Conservation (phyloP, 2,888 invertebrate species). For the Kuschelorhynchus macadamiae region DNA sequence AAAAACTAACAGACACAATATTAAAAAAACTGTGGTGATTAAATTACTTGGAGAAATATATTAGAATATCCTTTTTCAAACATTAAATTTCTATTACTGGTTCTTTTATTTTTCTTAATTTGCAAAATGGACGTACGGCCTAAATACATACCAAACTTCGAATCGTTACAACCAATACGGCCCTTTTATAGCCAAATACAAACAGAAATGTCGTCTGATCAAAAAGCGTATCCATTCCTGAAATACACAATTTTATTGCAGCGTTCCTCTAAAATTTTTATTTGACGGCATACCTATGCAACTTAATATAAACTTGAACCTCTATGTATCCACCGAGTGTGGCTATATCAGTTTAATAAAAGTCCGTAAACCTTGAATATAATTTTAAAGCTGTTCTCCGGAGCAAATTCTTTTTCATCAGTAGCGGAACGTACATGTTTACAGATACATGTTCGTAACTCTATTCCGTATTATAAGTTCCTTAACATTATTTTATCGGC, state of each 20-base stretch:
- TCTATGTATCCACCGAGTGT: conserved; percentile 5
- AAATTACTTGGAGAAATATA: too few relatives aligned
- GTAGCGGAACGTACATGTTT: background rate
- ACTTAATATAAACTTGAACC: conserved; percentile 19
- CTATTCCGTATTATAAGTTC: background rate
- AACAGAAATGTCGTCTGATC: too few relatives aligned
- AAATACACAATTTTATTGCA: background rate
- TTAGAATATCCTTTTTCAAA: too few relatives aligned
- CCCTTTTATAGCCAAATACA: too few relatives aligned
- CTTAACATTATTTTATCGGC: too few relatives aligned
- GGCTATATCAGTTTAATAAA: conserved; percentile 10
- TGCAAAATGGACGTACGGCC: too few relatives aligned
- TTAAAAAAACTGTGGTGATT: too few relatives aligned
- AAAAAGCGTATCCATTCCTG: background rate
- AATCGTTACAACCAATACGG: too few relatives aligned
- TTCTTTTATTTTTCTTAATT: too few relatives aligned
- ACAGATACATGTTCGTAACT: background rate
- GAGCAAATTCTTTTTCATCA: background rate
- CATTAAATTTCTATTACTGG: too few relatives aligned
- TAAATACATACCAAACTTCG: too few relatives aligned
- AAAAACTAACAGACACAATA: too few relatives aligned
- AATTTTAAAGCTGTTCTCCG: conserved; percentile 9
- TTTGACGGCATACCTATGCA: background rate
- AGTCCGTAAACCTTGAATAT: background rate
- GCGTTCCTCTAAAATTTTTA: background rate